Evolutionary conservation across 1,140 invertebrate species (phyloP), one percentile per base, ranked within the genome.

Genomic region (Lepidurus apus): DNA sequence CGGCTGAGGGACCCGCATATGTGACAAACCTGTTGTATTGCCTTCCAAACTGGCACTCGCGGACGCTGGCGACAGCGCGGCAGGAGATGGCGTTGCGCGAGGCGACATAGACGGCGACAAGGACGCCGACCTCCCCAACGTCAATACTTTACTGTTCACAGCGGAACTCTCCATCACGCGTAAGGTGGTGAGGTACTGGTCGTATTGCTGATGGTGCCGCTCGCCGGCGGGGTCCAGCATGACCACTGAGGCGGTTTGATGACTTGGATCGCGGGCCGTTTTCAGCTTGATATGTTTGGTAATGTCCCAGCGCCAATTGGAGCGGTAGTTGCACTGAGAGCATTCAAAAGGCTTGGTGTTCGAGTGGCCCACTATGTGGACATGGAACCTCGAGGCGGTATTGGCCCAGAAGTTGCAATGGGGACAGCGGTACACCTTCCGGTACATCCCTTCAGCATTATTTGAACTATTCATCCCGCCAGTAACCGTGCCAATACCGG

Each of bases 271-370:
- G 78, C 93, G 87, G 17, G 91, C 91, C 17, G 92, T 91, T 87
- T 95, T 96, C 82, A 96, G 86, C 84, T 93, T 92, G 78, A 97
- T 97, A 85, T 98, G 96, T 86, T 97, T 97, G 73, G 94, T 96
- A 79, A 98, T 95, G 86, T 96, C 95, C 95, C 95, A 97, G 42
- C 79, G 44, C 87, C 87, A 88, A 82, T 88, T 88, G 21, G 87
- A 88, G 80, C 94, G 91, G 83, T 96, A 95, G 34, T 92, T 90
- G 87, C 96, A 98, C 4, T 94, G 87, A 4, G 95, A 97, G 87
- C 96, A 98, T 86, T 96, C 94, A 84, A 97, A 98, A 6, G 95
- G 95, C 84, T 96, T 95, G 84, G 93, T 93, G 85, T 96, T 96
- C 79, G 95, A 87, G 86, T 96, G 94, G 24, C 94, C 94, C 26